phyloP scores from a whole-genome alignment of 2,113 vertebrate species.

The Poicephalus gulielmi region DNA sequence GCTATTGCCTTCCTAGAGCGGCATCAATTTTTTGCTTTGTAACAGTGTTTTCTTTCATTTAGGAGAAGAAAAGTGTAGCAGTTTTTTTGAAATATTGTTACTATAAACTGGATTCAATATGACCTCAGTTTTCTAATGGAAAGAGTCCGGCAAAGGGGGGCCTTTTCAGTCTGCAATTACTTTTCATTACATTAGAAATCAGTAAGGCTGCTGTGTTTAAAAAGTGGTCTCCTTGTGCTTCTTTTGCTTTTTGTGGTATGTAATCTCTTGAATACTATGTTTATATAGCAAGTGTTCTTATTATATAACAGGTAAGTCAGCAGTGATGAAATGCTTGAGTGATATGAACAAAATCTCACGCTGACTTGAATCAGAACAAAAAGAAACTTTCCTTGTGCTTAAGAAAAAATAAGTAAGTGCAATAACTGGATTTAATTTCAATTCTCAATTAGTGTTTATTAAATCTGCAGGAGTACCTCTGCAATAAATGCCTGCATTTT shows the following conservation, averaged over 20 bases:
- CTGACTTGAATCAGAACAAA: neutral
- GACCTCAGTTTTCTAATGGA: neutral
- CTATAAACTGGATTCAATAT: neutral
- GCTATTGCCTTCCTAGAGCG: neutral
- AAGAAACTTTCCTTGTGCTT: neutral
- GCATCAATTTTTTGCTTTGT: neutral
- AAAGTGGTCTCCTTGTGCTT: neutral
- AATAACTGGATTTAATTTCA: neutral
- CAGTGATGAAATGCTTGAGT: neutral
- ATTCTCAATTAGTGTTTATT: neutral
- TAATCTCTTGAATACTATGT: neutral
- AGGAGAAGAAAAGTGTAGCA: neutral
- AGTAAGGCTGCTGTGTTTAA: neutral
- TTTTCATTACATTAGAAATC: neutral
- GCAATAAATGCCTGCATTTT: neutral
- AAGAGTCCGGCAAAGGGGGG: neutral
- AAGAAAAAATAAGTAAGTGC: neutral
- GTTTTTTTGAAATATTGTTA: neutral
- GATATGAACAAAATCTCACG: neutral
- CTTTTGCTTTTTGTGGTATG: neutral
- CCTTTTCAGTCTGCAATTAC: neutral
- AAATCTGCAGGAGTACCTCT: neutral
- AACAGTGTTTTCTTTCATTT: neutral
- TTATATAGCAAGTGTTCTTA: neutral
- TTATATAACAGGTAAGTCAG: neutral